These are phyloP conservation scores for Nothoprocta pentlandii DNA, from an alignment of 2,113 vertebrate genomes.

Conservation along the genomic window DNA sequence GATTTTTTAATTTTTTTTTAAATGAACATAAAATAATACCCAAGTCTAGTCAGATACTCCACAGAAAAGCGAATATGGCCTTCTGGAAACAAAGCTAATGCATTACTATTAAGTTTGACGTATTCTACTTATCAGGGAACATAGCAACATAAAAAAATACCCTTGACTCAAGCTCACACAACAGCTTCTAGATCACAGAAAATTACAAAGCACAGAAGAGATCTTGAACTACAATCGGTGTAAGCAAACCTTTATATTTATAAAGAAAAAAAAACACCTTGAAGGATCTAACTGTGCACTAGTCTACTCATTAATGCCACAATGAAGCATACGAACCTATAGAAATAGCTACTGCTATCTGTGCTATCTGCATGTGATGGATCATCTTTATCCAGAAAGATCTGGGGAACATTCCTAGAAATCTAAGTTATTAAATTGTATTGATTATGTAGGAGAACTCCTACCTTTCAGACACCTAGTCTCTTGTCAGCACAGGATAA, in stretches of 20 bases:
- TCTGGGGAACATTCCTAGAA: neutral
- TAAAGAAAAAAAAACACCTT: neutral
- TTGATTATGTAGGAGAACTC: neutral
- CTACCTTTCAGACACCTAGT: neutral
- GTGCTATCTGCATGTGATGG: neutral
- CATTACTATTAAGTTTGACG: neutral
- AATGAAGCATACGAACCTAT: neutral
- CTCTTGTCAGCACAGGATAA: neutral
- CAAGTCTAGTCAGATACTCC: neutral
- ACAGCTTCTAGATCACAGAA: neutral
- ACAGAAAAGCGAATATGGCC: neutral
- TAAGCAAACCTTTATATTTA: neutral
- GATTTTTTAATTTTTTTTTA: neutral
- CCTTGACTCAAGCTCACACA: rapidly evolving
- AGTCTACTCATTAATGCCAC: neutral
- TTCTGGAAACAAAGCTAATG: neutral
- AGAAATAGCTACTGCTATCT: neutral
- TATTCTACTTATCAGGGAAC: neutral
- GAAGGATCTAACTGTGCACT: neutral
- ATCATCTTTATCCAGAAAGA: neutral
- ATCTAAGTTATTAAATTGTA: neutral
- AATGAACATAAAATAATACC: neutral
- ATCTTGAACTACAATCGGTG: rapidly evolving
- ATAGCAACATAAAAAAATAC: neutral
- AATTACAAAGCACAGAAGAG: neutral